Percentiles rank a stretch among this genome's conserved stretches.
Conservation (phyloP, 2,888 invertebrate species). For the Meta bourneti region DNA sequence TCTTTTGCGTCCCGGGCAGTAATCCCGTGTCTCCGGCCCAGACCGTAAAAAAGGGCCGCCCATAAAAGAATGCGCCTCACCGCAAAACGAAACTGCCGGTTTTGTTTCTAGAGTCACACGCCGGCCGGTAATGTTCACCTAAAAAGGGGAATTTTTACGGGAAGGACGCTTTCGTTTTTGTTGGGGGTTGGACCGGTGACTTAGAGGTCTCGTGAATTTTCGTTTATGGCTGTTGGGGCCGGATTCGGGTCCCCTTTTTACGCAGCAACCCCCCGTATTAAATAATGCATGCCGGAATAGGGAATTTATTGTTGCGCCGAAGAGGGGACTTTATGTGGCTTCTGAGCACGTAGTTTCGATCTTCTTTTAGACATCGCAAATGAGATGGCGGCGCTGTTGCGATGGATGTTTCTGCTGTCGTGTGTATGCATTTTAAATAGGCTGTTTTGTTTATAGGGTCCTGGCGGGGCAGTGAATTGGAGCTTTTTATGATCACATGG, state of each 20-base stretch:
- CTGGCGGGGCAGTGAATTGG: neutral
- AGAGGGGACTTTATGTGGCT: constrained; percentile 28
- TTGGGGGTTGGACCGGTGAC: neutral
- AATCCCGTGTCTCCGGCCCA: constrained; percentile 34
- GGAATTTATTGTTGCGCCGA: constrained; percentile 32
- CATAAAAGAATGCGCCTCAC: constrained; percentile 49
- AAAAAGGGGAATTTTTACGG: constrained; percentile 2
- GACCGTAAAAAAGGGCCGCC: constrained; percentile 44
- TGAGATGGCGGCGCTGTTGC: neutral
- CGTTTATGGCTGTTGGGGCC: constrained; percentile 28
- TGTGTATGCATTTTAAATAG: neutral
- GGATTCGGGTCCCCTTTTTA: neutral
- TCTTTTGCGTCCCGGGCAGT: constrained; percentile 20
- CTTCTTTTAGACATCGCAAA: neutral
- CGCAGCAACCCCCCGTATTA: constrained; percentile 13
- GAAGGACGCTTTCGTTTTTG: neutral
- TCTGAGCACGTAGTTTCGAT: neutral
- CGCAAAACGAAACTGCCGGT: constrained; percentile 13
- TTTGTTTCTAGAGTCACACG: constrained; percentile 26
- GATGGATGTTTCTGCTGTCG: no score
- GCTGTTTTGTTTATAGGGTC: neutral
- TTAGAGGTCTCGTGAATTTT: constrained; percentile 38
- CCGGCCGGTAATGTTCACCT: constrained; percentile 12
- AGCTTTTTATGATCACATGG: neutral
- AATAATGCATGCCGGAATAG: constrained; percentile 42